phyloP scores from a whole-genome alignment of 2,888 invertebrate genomes.

The Pteria penguin region DNA sequence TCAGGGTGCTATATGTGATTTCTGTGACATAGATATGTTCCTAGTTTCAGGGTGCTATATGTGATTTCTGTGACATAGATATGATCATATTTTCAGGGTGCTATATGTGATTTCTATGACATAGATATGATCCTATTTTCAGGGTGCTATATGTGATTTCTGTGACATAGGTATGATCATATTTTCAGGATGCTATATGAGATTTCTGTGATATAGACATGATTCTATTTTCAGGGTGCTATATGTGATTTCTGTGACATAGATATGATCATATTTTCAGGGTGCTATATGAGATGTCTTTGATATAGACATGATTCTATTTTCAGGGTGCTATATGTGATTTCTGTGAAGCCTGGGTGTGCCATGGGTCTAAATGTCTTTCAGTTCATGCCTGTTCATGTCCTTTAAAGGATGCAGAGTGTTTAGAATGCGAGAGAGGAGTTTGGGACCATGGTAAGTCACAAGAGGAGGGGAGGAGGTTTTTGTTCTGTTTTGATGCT shows the following conservation, averaged over 20 bases:
- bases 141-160: neutral
- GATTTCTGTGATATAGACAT: neutral
- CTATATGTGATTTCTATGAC: slow-evolving; percentile 90
- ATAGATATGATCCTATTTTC: neutral
- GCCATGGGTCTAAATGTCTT: slow-evolving; percentile 95
- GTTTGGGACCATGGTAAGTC: slow-evolving; percentile 94
- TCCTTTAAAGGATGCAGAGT: slow-evolving; percentile 91
- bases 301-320: neutral
- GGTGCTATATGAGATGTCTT: neutral
- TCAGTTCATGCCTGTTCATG: slow-evolving; percentile 94
- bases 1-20: no score
- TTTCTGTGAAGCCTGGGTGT: slow-evolving; percentile 98
- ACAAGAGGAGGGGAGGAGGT: neutral
- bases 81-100: slow-evolving; percentile 92
- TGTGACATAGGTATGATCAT: neutral
- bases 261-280: neutral
- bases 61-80: slow-evolving; percentile 98
- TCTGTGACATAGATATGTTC: no score
- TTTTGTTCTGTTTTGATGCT: no score
- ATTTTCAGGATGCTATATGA: neutral
- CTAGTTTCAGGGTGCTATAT: slow-evolving; percentile 90
- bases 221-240: neutral
- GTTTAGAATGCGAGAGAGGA: slow-evolving; percentile 94
- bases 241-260: neutral
- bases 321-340: slow-evolving; percentile 96